Conservation (phyloP, 2,888 invertebrate genomes). For the Congeria kusceri region DNA sequence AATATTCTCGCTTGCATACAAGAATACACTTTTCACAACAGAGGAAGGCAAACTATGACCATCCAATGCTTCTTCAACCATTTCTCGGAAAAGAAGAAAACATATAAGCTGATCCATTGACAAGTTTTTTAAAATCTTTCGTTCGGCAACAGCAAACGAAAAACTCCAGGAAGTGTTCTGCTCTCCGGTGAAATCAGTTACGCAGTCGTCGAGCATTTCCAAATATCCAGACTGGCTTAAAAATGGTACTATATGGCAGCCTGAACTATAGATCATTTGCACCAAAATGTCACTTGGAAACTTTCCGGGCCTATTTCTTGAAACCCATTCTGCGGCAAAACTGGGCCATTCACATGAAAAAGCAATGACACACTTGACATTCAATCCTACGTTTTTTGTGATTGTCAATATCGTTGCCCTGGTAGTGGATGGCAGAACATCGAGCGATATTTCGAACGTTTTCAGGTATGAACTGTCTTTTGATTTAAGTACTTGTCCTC, state of each 20-base stretch:
- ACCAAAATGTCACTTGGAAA: constrained; percentile 10
- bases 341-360: constrained; percentile 21
- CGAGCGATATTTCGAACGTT: background rate
- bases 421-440: background rate
- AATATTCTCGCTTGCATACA: constrained; percentile 43
- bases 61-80: background rate
- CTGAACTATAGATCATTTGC: background rate
- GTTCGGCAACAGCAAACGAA: constrained; percentile 23
- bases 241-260: constrained; percentile 26
- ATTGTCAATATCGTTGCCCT: background rate
- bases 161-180: constrained; percentile 2
- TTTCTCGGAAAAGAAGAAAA: constrained; percentile 14
- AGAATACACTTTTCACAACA: constrained; percentile 38
- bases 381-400: no score
- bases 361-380: background rate
- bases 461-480: background rate
- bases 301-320: background rate
- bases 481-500: background rate
- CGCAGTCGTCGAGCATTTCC: background rate
- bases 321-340: constrained; percentile 13
- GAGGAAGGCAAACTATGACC: background rate
- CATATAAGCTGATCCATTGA: constrained; percentile 6
- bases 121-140: background rate
- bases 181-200: background rate
- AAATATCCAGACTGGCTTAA: background rate